phyloP scores from a whole-genome alignment of 2,888 invertebrate genomes.

The Drosophila leonis region DNA sequence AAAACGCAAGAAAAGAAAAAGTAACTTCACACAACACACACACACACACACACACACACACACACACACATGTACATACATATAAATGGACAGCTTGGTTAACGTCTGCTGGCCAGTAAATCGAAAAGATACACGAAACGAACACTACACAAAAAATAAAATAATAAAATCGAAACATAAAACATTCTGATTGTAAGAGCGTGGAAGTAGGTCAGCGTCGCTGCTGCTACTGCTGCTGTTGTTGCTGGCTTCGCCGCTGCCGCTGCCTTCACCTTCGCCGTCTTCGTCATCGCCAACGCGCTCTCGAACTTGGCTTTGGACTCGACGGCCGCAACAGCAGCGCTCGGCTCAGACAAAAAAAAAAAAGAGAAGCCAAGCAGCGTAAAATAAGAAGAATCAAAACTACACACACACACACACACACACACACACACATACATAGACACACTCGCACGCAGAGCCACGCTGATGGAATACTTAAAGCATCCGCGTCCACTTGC shows the following conservation, averaged over 20 bases:
- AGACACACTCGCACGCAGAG: constrained; percentile 15
- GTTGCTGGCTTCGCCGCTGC: constrained; percentile 11
- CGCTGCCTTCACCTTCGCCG: constrained; percentile 19
- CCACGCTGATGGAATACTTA: constrained; percentile 81
- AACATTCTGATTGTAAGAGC: constrained; percentile 84
- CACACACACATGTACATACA: constrained; percentile 9
- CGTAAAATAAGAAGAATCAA: constrained; percentile 61
- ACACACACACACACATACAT: constrained; percentile 17
- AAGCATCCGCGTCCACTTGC: constrained; percentile 84
- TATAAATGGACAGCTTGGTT: constrained; percentile 31
- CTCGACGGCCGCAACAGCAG: constrained; percentile 48
- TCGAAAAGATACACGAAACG: constrained; percentile 74
- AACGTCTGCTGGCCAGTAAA: constrained; percentile 60
- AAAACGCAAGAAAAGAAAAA: constrained; percentile 76
- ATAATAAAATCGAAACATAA: constrained; percentile 83
- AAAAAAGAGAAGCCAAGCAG: constrained; percentile 24
- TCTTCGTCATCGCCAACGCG: constrained; percentile 60
- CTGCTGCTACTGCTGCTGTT: constrained; percentile 18
- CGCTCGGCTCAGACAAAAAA: constrained; percentile 53
- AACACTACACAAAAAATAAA: constrained; percentile 71
- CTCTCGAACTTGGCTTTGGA: constrained; percentile 68
- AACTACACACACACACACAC: constrained; percentile 28
- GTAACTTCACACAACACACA: constrained; percentile 72
- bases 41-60: constrained; percentile 33
- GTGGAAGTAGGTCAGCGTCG: constrained; percentile 73